phyloP scores from a whole-genome alignment of 2,113 vertebrate genomes.

The Puffinus mauretanicus region DNA sequence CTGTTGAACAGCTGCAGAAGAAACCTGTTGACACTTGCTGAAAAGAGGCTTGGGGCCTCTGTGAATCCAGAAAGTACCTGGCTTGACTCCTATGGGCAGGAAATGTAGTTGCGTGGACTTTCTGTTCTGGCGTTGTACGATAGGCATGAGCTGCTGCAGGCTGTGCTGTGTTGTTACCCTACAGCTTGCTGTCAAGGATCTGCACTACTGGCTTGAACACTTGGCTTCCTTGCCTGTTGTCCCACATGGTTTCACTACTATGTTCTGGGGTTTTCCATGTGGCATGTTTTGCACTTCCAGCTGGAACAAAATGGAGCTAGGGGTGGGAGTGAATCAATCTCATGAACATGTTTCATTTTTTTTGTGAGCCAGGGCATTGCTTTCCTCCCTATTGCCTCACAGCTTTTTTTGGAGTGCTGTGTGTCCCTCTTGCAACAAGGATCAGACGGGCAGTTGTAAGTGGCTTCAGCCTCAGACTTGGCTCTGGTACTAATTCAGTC shows the following conservation, averaged over 20 bases:
- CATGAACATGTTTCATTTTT: not conserved
- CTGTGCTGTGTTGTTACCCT: not conserved
- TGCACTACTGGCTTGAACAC: not conserved
- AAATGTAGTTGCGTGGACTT: not conserved
- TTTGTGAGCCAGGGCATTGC: not conserved
- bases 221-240: not conserved
- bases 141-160: not conserved
- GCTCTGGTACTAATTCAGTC: not conserved
- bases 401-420: not conserved
- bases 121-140: not conserved
- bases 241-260: not conserved
- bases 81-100: not conserved
- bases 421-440: not conserved
- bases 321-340: not conserved
- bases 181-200: not conserved
- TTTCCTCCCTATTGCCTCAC: not conserved
- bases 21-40: not conserved
- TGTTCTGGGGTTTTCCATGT: not conserved
- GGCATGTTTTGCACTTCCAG: not conserved
- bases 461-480: not conserved
- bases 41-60: not conserved
- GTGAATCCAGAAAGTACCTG: conserved; percentile 26
- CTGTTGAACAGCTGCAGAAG: not conserved
- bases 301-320: not conserved
- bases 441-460: not conserved